Evolutionary conservation across 2,797 vertebrate species (phyloP).

Genomic region (Muraenolepis orangiensis): DNA sequence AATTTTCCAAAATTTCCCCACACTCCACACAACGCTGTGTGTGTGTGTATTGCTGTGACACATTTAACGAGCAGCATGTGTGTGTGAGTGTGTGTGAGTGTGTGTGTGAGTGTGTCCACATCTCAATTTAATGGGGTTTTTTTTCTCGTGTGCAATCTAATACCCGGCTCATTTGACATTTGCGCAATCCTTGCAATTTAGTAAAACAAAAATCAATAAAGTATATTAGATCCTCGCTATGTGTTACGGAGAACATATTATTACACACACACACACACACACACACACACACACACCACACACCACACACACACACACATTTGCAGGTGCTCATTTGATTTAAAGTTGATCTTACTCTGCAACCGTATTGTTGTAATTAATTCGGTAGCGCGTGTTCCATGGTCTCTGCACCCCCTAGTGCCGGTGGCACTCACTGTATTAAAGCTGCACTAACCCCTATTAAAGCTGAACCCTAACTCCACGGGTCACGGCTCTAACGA

Average conservation of each 20-base stretch:
- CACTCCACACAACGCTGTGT: background rate
- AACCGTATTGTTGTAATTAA: background rate
- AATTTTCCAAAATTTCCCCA: background rate
- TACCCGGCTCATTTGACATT: background rate
- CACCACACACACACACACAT: background rate
- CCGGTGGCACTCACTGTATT: background rate
- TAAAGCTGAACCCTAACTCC: background rate
- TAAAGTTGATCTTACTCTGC: background rate
- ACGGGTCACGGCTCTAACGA: background rate
- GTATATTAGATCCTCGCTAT: background rate
- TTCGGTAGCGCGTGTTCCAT: background rate
- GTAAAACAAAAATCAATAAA: background rate
- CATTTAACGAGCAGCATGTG: background rate
- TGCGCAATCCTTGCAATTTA: background rate
- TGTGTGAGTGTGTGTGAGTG: no score
- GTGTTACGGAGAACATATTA: background rate
- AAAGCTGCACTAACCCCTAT: background rate
- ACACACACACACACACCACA: background rate
- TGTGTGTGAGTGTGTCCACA: background rate
- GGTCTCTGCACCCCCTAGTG: background rate
- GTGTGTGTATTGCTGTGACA: no score
- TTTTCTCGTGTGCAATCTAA: background rate
- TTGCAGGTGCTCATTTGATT: no score
- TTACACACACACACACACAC: background rate
- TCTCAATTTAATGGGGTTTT: background rate